These are phyloP conservation scores for Pherbina coryleti DNA, from an alignment of 2,888 invertebrate genomes.

Conservation along the genomic window DNA sequence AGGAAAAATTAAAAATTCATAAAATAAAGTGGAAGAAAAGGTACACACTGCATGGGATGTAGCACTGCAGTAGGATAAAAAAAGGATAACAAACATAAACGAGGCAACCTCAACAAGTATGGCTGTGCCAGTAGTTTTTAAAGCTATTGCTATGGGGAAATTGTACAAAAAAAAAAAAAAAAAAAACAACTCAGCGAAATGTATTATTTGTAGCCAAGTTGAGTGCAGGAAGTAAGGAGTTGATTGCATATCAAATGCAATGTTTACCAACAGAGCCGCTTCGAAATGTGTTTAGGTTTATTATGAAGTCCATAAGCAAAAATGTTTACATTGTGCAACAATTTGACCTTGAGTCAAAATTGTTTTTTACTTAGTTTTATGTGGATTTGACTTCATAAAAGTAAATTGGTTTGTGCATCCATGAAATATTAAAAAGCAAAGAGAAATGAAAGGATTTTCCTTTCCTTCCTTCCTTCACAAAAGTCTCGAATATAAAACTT, in stretches of 20 bases:
- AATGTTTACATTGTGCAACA: too few relatives aligned
- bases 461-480: too few relatives aligned
- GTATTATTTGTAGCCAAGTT: background rate
- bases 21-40: background rate
- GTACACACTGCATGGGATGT: background rate
- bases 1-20: conserved; percentile 17
- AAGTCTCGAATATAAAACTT: background rate
- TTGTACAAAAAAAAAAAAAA: background rate
- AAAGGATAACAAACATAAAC: background rate
- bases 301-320: too few relatives aligned
- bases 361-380: too few relatives aligned
- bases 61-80: background rate
- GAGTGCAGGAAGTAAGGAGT: too few relatives aligned
- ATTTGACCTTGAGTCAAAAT: too few relatives aligned
- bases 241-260: too few relatives aligned
- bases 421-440: background rate
- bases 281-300: too few relatives aligned
- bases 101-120: background rate
- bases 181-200: background rate
- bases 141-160: background rate
- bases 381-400: too few relatives aligned
- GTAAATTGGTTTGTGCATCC: too few relatives aligned
- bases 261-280: too few relatives aligned
- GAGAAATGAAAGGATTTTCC: too few relatives aligned
- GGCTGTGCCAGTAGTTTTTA: background rate